phyloP scores from a whole-genome alignment of 30 jellyfish, hydroid and myxozoan genomes.

The Turritopsis rubra region DNA sequence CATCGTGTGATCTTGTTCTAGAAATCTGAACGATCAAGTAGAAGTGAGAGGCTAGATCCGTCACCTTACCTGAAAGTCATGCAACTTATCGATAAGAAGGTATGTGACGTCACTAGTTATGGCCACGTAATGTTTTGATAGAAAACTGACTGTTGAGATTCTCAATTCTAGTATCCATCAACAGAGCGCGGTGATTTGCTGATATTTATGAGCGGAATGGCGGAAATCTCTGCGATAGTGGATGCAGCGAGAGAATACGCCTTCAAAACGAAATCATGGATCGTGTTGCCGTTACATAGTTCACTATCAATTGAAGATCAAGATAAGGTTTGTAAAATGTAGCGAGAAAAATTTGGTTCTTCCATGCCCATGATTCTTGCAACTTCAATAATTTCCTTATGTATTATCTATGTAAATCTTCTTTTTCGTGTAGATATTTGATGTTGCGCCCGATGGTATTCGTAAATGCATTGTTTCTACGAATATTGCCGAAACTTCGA shows the following conservation, averaged over 20 bases:
- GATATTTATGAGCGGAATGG: conserved; percentile 93
- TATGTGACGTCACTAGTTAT: not conserved
- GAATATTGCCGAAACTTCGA: conserved; percentile 95
- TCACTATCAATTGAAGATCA: conserved; percentile 87
- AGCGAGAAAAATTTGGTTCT: not conserved
- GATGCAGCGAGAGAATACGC: conserved; percentile 93
- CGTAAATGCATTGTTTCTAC: conserved; percentile 93
- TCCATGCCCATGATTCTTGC: not conserved
- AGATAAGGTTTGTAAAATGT: conserved; percentile 61
- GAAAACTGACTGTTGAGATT: not conserved
- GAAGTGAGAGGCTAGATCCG: conserved; percentile 80
- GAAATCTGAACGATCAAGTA: conserved; percentile 64
- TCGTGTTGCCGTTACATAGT: conserved; percentile 87
- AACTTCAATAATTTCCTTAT: too few species aligned
- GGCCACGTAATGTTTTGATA: not conserved
- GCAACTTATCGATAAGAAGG: conserved; percentile 95
- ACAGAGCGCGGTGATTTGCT: conserved; percentile 91
- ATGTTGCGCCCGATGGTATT: conserved; percentile 92
- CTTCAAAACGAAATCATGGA: conserved; percentile 70
- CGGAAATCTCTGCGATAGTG: conserved; percentile 85
- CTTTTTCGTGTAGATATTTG: conserved; percentile 55
- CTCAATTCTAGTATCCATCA: conserved; percentile 63
- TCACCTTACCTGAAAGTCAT: conserved; percentile 81
- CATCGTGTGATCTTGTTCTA: not conserved
- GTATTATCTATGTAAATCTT: not conserved